These are phyloP conservation scores for Cryptophagus acutangulus DNA, from an alignment of 2,888 invertebrate species.

Conservation along the genomic window DNA sequence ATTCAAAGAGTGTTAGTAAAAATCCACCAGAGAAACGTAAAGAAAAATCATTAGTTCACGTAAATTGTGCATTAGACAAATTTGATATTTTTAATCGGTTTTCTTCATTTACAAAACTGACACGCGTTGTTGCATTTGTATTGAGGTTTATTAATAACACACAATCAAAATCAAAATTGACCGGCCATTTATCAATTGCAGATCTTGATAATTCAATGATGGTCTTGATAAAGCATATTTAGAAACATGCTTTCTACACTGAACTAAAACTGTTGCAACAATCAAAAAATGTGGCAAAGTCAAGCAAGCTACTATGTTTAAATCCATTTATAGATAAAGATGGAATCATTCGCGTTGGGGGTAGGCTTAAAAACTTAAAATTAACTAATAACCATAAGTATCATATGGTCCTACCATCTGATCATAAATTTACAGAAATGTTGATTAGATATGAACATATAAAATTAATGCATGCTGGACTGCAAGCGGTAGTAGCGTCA, in stretches of 20 bases:
- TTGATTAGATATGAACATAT: neutral
- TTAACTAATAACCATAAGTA: neutral
- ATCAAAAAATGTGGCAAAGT: neutral
- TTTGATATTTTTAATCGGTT: no score
- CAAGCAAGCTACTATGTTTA: neutral
- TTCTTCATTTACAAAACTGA: neutral
- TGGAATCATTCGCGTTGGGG: neutral
- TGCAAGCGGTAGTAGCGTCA: neutral
- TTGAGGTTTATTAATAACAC: neutral
- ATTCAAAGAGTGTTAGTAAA: no score
- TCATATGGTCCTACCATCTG: neutral
- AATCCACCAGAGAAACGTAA: no score
- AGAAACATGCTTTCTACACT: neutral
- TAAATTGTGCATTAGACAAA: no score
- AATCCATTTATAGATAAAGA: neutral
- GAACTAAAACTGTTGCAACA: neutral
- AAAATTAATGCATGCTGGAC: neutral
- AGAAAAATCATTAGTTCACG: no score
- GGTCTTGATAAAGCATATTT: neutral
- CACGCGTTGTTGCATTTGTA: neutral
- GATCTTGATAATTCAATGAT: neutral
- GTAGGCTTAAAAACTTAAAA: neutral
- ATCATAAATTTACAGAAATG: neutral
- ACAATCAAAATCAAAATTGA: neutral
- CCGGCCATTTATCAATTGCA: neutral